phyloP scores from a whole-genome alignment of 2,888 invertebrate species.

The Cantharis rustica region DNA sequence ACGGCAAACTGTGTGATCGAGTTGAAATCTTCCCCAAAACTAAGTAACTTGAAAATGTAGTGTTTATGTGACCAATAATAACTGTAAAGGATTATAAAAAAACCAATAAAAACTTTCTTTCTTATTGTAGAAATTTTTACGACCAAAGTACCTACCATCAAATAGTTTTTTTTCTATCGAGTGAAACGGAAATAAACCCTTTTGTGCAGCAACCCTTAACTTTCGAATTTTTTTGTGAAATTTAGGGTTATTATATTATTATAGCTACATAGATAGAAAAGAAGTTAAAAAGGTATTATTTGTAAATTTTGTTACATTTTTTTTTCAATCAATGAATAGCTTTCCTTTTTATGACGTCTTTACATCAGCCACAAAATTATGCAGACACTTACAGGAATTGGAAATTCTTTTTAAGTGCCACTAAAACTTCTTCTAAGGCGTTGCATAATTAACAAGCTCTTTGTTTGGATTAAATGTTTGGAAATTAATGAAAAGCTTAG shows the following conservation, averaged over 20 bases:
- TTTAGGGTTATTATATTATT: background rate
- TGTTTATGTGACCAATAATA: background rate
- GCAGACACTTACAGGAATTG: background rate
- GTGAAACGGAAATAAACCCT: constrained; percentile 7
- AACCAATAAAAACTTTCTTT: constrained; percentile 10
- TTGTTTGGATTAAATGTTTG: background rate
- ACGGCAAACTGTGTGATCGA: background rate
- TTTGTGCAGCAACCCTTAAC: constrained; percentile 12
- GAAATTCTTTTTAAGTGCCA: background rate
- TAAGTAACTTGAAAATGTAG: background rate
- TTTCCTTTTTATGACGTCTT: background rate
- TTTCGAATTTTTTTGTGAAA: constrained; percentile 10
- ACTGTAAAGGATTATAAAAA: constrained; percentile 28
- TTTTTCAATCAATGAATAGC: background rate
- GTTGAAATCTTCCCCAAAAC: background rate
- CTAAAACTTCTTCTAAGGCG: background rate
- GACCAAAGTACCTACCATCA: constrained; percentile 5
- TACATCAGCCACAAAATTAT: background rate
- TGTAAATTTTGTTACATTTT: background rate
- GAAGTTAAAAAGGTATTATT: background rate
- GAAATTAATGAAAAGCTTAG: background rate
- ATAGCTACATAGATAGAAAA: background rate
- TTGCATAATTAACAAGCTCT: background rate
- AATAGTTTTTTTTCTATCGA: background rate
- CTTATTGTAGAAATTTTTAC: constrained; percentile 21